Evolutionary conservation across 2,888 invertebrate species (phyloP).

Genomic region (Phengaris alcon): DNA sequence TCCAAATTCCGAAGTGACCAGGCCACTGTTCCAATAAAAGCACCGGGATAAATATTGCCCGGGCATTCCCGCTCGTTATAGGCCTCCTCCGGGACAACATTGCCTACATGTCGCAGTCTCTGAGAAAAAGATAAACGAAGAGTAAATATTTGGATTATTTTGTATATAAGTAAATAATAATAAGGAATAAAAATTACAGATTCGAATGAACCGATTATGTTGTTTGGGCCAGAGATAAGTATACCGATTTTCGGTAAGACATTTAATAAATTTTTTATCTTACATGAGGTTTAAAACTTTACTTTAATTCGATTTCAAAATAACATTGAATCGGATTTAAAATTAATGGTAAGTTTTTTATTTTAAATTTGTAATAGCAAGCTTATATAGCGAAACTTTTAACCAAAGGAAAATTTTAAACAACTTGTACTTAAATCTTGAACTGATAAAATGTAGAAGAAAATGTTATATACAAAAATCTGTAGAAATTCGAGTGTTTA

Average conservation of each 20-base stretch:
- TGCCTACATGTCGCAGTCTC: conserved; percentile 16
- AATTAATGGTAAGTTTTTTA: no score
- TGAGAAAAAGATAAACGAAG: conserved; percentile 4
- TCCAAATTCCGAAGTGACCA: conserved; percentile 77
- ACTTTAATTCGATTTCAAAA: no score
- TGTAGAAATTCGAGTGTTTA: background rate
- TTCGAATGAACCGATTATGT: no score
- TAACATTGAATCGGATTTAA: no score
- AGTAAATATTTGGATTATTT: background rate
- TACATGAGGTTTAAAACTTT: background rate
- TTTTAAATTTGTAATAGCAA: no score
- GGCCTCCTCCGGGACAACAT: conserved; percentile 35
- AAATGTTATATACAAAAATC: conserved; percentile 26
- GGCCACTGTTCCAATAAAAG: conserved; percentile 69
- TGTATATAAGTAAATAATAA: background rate
- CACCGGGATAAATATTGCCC: conserved; percentile 64
- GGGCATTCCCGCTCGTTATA: conserved; percentile 42
- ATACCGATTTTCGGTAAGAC: background rate
- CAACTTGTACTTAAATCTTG: background rate
- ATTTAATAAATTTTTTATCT: no score
- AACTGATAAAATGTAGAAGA: conserved; percentile 23
- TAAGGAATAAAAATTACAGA: background rate
- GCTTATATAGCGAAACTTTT: conserved; percentile 1
- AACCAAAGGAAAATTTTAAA: background rate
- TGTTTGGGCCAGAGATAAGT: background rate